phyloP scores from a whole-genome alignment of 2,797 vertebrate species.

The Phataginus tricuspis region DNA sequence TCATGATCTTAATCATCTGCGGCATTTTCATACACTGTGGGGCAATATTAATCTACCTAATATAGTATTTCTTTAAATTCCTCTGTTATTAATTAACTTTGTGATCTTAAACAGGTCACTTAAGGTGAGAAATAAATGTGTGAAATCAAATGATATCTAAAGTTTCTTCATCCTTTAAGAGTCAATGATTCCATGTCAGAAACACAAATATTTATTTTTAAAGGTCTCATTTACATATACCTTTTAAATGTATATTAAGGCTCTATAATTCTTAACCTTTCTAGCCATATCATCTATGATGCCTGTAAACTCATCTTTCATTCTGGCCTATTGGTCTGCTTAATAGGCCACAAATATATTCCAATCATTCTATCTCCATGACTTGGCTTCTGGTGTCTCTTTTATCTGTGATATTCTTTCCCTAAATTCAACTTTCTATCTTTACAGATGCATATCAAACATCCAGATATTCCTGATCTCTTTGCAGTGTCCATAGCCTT shows the following conservation, averaged over 20 bases:
- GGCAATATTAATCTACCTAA: neutral
- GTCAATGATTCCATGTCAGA: neutral
- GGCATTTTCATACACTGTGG: neutral
- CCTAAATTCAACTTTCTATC: neutral
- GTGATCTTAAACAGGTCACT: neutral
- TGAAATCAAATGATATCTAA: neutral
- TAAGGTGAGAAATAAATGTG: neutral
- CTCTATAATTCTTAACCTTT: neutral
- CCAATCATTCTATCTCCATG: neutral
- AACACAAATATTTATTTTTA: neutral
- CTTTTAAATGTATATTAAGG: neutral
- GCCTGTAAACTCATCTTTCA: neutral
- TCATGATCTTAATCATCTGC: neutral
- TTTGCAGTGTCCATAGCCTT: neutral
- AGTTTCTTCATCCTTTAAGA: neutral
- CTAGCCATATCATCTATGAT: neutral
- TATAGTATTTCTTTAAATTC: neutral
- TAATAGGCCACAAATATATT: neutral
- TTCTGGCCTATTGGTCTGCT: neutral
- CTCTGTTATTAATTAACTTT: neutral
- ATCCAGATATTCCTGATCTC: neutral
- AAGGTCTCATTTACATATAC: neutral
- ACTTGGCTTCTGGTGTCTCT: neutral
- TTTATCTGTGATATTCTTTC: neutral
- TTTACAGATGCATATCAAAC: neutral